Conservation (phyloP, 1,140 invertebrate species). For the Papilio polyxenes region DNA sequence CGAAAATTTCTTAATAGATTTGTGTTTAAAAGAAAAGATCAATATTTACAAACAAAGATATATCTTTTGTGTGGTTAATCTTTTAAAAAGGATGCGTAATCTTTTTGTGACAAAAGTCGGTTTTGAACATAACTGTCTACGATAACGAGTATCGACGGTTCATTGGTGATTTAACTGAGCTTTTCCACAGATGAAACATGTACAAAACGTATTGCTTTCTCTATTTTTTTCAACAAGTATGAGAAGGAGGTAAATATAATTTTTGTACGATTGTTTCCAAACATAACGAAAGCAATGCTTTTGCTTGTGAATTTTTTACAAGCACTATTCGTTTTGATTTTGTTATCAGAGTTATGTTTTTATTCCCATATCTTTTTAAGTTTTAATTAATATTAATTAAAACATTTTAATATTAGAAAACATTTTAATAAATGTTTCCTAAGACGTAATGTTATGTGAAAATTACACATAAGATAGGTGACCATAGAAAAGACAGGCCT, state of each 20-base stretch:
- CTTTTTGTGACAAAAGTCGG: not conserved
- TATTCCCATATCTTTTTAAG: not conserved
- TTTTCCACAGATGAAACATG: not conserved
- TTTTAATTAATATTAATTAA: too few species aligned
- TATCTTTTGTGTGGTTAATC: constrained; percentile 1
- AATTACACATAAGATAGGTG: too few species aligned
- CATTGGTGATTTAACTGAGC: not conserved
- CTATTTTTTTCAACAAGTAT: not conserved
- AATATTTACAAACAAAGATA: not conserved
- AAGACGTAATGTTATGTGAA: too few species aligned
- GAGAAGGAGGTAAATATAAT: not conserved
- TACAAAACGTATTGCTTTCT: not conserved
- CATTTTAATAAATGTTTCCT: too few species aligned
- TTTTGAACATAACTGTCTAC: not conserved
- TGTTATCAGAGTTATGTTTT: not conserved
- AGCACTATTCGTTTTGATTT: not conserved
- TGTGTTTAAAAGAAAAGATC: not conserved
- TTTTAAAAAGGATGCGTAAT: constrained; percentile 2
- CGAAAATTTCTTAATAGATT: not conserved
- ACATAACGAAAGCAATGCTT: not conserved
- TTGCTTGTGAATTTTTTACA: not conserved
- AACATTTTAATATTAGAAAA: too few species aligned
- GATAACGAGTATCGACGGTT: not conserved
- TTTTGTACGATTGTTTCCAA: too few species aligned
- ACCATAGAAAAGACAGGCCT: too few species aligned